Evolutionary conservation across 2,113 vertebrate genomes (phyloP).

Genomic region (Edolisoma coerulescens): DNA sequence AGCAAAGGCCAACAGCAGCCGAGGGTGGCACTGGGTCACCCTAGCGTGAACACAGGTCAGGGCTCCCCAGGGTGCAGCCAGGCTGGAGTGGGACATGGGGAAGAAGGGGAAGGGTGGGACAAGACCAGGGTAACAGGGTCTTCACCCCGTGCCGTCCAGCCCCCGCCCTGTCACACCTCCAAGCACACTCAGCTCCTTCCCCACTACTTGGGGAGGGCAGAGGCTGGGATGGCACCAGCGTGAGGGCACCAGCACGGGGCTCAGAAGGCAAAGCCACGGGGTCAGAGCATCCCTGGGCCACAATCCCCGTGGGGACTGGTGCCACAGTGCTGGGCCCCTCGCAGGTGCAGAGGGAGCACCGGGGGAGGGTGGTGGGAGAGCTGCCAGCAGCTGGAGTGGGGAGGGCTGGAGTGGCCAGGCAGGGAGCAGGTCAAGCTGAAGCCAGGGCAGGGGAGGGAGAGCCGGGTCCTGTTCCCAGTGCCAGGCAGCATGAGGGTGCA

Average conservation of each 20-base stretch:
- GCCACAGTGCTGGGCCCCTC: accelerated
- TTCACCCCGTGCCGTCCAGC: neutral
- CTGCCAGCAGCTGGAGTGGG: neutral
- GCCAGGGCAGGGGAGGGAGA: neutral
- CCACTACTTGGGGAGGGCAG: neutral
- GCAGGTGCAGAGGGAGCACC: accelerated
- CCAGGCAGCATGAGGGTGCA: neutral
- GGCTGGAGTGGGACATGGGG: neutral
- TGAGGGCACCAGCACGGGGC: neutral
- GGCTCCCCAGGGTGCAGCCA: neutral
- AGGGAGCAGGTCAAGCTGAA: neutral
- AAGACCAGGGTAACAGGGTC: accelerated
- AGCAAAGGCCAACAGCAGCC: neutral
- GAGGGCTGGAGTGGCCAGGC: neutral
- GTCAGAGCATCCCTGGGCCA: neutral
- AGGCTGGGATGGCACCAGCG: neutral
- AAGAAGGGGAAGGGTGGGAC: neutral
- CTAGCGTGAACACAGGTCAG: neutral
- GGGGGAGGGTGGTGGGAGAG: neutral
- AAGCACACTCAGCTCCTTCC: accelerated
- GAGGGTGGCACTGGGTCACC: neutral
- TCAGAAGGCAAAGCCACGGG: accelerated
- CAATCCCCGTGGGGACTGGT: accelerated
- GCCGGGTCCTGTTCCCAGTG: neutral
- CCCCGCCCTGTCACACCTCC: neutral